Conservation (phyloP, 2,113 vertebrate species). For the Thunnus maccoyii region DNA sequence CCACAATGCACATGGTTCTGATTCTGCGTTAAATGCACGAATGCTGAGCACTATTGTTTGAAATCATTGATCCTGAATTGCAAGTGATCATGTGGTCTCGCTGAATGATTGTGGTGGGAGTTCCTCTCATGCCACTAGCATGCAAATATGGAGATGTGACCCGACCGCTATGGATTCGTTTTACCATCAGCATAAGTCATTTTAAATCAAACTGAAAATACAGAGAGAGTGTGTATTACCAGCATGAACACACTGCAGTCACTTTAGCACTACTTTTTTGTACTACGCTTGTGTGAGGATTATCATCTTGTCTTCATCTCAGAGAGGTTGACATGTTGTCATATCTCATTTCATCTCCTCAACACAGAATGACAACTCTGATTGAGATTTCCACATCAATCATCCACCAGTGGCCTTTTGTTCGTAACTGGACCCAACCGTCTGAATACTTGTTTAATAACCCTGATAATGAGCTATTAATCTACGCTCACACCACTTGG, state of each 20-base stretch:
- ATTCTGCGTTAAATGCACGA: conserved; percentile 59
- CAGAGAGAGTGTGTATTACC: background rate
- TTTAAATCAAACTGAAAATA: conserved; percentile 46
- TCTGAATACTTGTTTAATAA: conserved; percentile 59
- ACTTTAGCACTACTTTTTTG: background rate
- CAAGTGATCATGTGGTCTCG: conserved; percentile 65
- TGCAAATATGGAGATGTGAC: conserved; percentile 53
- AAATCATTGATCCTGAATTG: conserved; percentile 69
- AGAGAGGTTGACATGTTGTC: conserved; percentile 38
- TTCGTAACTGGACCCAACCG: conserved; percentile 39
- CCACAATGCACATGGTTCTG: conserved; percentile 70
- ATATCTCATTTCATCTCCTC: conserved; percentile 40
- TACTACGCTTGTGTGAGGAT: background rate
- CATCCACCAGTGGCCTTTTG: conserved; percentile 21
- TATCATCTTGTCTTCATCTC: conserved; percentile 15
- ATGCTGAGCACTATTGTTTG: conserved; percentile 59
- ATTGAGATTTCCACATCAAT: conserved; percentile 59
- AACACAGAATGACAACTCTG: conserved; percentile 39
- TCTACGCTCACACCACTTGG: conserved; percentile 32
- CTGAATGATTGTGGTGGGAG: conserved; percentile 47
- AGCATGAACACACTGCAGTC: background rate
- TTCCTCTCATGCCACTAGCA: conserved; percentile 55
- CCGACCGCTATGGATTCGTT: background rate
- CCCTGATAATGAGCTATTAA: conserved; percentile 57
- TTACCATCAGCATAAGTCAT: conserved; percentile 25